Base-by-base conservation (phyloP, 2,888 invertebrate species). In the Ptilodon capucinus region DNA sequence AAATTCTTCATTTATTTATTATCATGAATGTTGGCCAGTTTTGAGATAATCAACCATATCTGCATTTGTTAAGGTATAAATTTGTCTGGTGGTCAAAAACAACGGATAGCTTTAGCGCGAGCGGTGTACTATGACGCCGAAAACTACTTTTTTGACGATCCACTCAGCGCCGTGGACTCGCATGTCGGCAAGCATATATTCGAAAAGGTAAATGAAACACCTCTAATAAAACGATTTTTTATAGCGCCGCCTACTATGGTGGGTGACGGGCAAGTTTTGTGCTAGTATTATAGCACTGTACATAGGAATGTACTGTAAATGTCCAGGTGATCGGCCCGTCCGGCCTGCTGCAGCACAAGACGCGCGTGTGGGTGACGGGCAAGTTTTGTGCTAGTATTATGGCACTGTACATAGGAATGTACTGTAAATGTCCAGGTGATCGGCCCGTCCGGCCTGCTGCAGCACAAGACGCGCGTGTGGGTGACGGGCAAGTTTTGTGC, bases 161-260 rank as follows among this genome's bases (percentile, higher is more conserved):
- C 99, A 1, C 88, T 97, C 40, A 97, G 97, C 76, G 98, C 99
- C 2, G 99, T 99, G 0, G 99, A 99, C 84, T 95, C 97, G 17
- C 99, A 99, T 79, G 99, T 99, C 42, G 99, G 99, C 6, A 98
- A 98, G 88, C 98, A 98, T 79, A 97, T 99, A 69, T 99, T 99
- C 76, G 97, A 98, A 63, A 93, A 97, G 79, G 97, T 97, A 63
- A 44, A 32, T 40, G 5, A 23, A 6, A 23, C 4, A 23, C 4
- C 8, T 23, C 23, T 6, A 6, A 23, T 4, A 23, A 23, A 23
- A n/a, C n/a, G n/a, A n/a, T n/a, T n/a, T n/a, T n/a, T n/a, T n/a
- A n/a, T n/a, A n/a, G n/a, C n/a, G n/a, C n/a, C n/a, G n/a, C n/a
- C n/a, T n/a, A n/a, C n/a, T n/a, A n/a, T n/a, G n/a, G n/a, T n/a